Percentiles rank a stretch among this genome's conserved stretches.
These are phyloP conservation scores for Zosterops pallidus DNA, from an alignment of 2,113 vertebrate genomes.

Conservation along the genomic window DNA sequence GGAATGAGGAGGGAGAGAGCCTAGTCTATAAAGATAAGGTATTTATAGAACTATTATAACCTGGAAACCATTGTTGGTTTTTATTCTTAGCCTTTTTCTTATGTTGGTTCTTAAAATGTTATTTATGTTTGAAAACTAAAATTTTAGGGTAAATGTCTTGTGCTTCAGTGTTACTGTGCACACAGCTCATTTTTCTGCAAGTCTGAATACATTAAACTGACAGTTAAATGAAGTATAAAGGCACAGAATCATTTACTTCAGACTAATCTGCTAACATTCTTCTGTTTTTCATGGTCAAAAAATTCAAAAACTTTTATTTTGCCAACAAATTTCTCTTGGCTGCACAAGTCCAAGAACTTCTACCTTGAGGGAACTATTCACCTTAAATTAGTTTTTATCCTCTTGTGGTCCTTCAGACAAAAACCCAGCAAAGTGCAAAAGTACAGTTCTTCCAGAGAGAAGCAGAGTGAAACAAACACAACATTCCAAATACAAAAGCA, in stretches of 20 bases:
- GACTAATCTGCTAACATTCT: not conserved
- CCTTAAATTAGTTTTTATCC: not conserved
- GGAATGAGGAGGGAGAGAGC: not conserved
- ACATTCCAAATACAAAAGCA: not conserved
- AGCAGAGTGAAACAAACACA: not conserved
- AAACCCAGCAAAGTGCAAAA: not conserved
- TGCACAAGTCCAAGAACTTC: not conserved
- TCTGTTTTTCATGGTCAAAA: not conserved
- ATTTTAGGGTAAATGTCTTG: not conserved
- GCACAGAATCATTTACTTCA: not conserved
- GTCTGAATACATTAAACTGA: not conserved
- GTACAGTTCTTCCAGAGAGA: not conserved
- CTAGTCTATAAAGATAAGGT: not conserved
- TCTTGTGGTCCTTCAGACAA: not conserved
- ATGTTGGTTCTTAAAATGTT: not conserved
- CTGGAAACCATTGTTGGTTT: not conserved
- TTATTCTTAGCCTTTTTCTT: not conserved
- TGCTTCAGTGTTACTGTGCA: not conserved
- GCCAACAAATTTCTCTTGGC: not conserved
- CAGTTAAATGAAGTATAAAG: not conserved
- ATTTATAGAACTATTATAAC: not conserved
- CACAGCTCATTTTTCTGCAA: not conserved
- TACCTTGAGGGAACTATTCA: not conserved
- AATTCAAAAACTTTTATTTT: not conserved
- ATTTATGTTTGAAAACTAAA: not conserved